Evolutionary conservation across 2,797 vertebrate species (phyloP), one percentile per base, ranked within the genome.

Genomic region (Lepus oiostolus): DNA sequence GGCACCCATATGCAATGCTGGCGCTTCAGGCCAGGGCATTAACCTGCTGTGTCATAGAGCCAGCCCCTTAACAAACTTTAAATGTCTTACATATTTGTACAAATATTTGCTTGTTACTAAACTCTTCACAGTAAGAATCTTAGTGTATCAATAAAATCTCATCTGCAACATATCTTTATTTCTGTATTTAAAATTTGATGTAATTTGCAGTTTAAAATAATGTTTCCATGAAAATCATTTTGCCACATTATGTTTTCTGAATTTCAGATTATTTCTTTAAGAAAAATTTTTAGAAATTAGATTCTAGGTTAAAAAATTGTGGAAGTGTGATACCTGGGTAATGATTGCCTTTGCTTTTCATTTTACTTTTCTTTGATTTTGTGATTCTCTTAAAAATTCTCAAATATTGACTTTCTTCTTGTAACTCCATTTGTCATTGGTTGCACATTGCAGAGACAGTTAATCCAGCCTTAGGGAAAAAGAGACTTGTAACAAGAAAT

Each of bases 161-260:
- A 83, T 19, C 32, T 38, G 72, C 2, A 71, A 26, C 0, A 76
- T 63, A 93, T 74, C 17, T 3, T 80, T 86, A 68, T 16, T 74
- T 92, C 14, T 62, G 35, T 60, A 93, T 79, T 72, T 96, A 16
- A 95, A 96, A 84, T 5, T 32, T 42, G n/a, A 65, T 85, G 77
- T 76, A 58, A 10, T 30, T 90, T 94, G 28, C 17, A 88, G 50
- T 50, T 76, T 63, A 52, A 60, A 94, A 74, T 32, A 89, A 19
- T 70, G 11, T 5, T 47, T 11, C 2, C 17, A 26, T 76, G 19
- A 75, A 60, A 79, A 85, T 16, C 1, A 17, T 72, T 50, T 87
- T 85, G 3, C 21, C 85, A 88, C 80, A 85, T 7, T 94, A 71
- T 89, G 17, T 79, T 85, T 91, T 95, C 35, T 79, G 35, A 75